Conservation (phyloP, 1,140 invertebrate genomes). For the Brachionus asplanchnoidis region DNA sequence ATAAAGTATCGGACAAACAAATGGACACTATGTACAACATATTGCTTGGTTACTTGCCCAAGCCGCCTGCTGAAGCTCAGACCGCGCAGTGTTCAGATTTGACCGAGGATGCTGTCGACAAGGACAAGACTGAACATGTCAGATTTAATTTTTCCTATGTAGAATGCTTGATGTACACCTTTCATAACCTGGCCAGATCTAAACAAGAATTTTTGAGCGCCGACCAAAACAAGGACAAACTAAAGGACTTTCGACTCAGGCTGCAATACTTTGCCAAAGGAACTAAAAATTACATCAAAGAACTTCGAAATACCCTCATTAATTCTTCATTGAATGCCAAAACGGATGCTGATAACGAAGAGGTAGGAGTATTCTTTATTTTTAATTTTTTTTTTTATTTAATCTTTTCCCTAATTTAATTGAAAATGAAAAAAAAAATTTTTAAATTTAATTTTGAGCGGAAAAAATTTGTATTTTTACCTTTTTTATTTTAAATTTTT, state of each 20-base stretch:
- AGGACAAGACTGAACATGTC: constrained; percentile 54
- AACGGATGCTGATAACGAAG: constrained; percentile 56
- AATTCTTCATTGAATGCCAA: constrained; percentile 63
- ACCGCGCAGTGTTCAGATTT: not conserved
- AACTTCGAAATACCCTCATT: constrained; percentile 76
- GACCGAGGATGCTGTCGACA: not conserved
- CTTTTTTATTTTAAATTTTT: too few relatives aligned
- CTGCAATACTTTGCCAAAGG: constrained; percentile 86
- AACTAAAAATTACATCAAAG: constrained; percentile 84
- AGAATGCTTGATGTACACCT: constrained; percentile 81
- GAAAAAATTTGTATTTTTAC: too few relatives aligned
- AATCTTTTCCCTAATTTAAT: too few relatives aligned
- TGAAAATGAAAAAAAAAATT: too few relatives aligned
- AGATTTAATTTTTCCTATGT: constrained; percentile 84
- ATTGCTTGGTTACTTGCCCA: not conserved
- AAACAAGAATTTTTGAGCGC: constrained; percentile 70
- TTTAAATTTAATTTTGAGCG: too few relatives aligned
- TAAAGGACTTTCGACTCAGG: constrained; percentile 68
- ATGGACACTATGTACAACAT: not conserved
- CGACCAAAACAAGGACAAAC: constrained; percentile 66
- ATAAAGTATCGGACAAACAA: constrained; percentile 65
- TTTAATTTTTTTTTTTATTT: too few relatives aligned
- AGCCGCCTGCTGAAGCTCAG: not conserved
- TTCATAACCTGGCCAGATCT: constrained; percentile 79
- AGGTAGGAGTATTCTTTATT: constrained; percentile 48